phyloP scores from a whole-genome alignment of 2,113 vertebrate species.

The Regulus satrapa region DNA sequence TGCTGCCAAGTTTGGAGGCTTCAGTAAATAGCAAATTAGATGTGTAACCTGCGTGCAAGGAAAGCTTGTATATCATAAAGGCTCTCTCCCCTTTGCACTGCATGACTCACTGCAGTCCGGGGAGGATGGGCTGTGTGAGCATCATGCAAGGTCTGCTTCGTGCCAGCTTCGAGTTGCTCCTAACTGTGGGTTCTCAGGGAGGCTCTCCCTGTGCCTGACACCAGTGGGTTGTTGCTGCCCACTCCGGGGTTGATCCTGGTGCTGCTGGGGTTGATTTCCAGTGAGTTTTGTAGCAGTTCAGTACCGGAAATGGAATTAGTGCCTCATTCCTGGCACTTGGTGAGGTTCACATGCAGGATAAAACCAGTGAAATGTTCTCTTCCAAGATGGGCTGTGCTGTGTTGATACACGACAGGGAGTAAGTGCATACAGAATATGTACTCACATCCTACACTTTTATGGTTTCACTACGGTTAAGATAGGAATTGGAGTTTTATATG shows the following conservation, averaged over 20 bases:
- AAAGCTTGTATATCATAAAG: not conserved
- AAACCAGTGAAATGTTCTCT: not conserved
- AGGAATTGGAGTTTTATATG: accelerated
- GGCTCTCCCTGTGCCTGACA: not conserved
- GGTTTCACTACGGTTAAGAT: not conserved
- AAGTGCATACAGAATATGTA: accelerated
- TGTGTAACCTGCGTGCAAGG: not conserved
- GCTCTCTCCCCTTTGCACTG: not conserved
- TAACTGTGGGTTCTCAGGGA: not conserved
- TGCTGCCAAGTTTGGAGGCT: conserved; percentile 7
- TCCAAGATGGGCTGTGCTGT: accelerated
- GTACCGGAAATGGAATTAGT: not conserved
- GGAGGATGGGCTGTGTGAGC: not conserved
- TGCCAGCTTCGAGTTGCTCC: not conserved
- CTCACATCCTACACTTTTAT: not conserved
- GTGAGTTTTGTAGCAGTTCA: accelerated
- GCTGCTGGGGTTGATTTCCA: not conserved
- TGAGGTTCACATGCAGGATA: accelerated
- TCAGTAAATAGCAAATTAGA: not conserved
- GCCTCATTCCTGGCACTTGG: not conserved
- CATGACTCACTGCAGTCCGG: not conserved
- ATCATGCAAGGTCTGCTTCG: not conserved
- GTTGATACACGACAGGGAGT: not conserved
- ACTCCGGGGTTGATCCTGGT: not conserved
- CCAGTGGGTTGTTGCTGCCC: not conserved